A percentile compares a stretch with the other conserved stretches of the same genome.
Evolutionary conservation across 2,113 vertebrate species (phyloP).

Genomic region (Myiozetetes cayanensis): DNA sequence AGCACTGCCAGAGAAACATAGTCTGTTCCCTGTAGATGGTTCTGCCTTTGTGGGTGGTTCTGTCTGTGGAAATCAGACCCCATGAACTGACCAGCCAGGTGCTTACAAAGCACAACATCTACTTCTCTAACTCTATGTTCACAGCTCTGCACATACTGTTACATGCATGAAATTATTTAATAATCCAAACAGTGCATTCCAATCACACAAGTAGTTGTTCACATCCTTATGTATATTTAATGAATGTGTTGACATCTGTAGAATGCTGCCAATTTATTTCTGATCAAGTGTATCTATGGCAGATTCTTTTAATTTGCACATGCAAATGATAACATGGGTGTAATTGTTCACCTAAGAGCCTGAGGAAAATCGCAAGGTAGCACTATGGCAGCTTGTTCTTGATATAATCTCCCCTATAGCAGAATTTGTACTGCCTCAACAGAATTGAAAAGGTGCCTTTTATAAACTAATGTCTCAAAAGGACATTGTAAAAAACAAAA

Average conservation of each 20-base stretch:
- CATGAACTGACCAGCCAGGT: neutral
- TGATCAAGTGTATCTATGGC: neutral
- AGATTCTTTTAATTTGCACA: neutral
- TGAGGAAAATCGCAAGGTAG: neutral
- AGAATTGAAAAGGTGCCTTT: constrained; percentile 18
- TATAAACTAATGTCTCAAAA: neutral
- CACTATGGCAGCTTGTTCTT: neutral
- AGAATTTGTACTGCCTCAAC: neutral
- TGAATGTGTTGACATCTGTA: neutral
- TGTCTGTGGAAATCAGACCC: neutral
- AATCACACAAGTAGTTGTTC: neutral
- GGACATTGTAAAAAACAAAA: neutral
- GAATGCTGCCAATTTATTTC: neutral
- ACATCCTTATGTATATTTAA: neutral
- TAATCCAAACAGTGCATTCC: neutral
- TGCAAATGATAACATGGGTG: neutral
- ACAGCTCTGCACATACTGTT: accelerated
- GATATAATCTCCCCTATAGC: neutral
- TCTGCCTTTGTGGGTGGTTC: neutral
- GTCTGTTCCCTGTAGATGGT: neutral
- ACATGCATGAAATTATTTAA: no score
- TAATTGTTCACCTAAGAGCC: neutral
- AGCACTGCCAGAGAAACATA: neutral
- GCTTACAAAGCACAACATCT: neutral
- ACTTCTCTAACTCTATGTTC: neutral